These are phyloP conservation scores for Penaeus vannamei DNA, from an alignment of 1,140 invertebrate genomes.

Conservation along the genomic window DNA sequence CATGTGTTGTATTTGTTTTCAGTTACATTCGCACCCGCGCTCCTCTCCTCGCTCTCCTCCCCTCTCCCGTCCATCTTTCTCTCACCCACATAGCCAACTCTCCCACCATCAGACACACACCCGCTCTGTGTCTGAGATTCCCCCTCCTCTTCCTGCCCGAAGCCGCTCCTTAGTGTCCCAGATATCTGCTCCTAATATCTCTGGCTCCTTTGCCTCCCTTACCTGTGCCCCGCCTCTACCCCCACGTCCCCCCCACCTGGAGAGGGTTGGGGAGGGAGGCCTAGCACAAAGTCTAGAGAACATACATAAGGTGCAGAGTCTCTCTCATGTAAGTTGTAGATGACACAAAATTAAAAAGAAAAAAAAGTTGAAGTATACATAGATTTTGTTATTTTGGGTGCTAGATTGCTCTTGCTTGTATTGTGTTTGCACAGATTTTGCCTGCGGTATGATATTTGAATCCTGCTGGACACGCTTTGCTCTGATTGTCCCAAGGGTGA, in stretches of 20 bases:
- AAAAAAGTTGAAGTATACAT: constrained; percentile 1
- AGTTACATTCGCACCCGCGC: constrained; percentile 68
- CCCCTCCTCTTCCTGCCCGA: constrained; percentile 67
- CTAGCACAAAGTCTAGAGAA: constrained; percentile 68
- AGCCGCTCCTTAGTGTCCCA: constrained; percentile 68
- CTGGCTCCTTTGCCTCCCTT: constrained; percentile 70
- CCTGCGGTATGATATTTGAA: not conserved
- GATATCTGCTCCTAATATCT: constrained; percentile 67
- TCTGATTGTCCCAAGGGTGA: no score
- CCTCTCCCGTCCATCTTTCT: constrained; percentile 68
- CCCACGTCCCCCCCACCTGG: constrained; percentile 71
- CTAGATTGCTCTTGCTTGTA: constrained; percentile 34
- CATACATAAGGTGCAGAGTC: constrained; percentile 64
- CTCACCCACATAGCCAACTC: constrained; percentile 62
- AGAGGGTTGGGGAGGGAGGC: constrained; percentile 63
- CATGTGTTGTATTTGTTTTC: constrained; percentile 67
- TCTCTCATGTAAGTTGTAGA: constrained; percentile 62
- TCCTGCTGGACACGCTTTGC: no score
- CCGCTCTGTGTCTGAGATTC: constrained; percentile 66
- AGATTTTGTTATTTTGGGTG: constrained; percentile 48
- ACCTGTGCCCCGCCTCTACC: constrained; percentile 76
- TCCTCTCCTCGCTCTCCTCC: constrained; percentile 70
- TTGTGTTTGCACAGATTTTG: not conserved
- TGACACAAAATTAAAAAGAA: not conserved
- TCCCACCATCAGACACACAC: constrained; percentile 48